These are phyloP conservation scores for Natrix natrix DNA, from an alignment of 2,797 vertebrate species.

Conservation along the genomic window DNA sequence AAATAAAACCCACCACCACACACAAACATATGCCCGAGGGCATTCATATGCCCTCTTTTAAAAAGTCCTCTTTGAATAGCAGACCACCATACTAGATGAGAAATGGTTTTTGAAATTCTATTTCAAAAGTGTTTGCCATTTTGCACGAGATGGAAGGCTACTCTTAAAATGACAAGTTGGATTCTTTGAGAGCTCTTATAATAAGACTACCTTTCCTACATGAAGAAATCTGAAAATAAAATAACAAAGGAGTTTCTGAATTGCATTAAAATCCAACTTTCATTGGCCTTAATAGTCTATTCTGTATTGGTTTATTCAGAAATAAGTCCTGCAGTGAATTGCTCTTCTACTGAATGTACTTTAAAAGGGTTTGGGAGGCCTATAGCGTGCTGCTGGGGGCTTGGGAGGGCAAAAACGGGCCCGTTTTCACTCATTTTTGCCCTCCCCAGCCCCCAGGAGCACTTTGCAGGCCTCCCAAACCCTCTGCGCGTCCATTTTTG, in stretches of 20 bases:
- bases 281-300: neutral
- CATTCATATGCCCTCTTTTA: neutral
- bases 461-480: no score
- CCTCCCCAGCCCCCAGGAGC: no score
- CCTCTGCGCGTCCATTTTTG: no score
- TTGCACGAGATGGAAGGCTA: neutral
- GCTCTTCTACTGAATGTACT: neutral
- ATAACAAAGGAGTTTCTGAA: neutral
- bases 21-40: neutral
- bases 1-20: neutral
- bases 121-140: neutral
- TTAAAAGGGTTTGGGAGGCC: neutral
- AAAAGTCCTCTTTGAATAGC: neutral
- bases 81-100: neutral
- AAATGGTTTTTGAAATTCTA: neutral
- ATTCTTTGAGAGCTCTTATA: neutral
- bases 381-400: no score
- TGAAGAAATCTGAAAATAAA: neutral
- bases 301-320: neutral
- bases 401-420: no score
- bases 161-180: neutral
- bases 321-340: neutral
- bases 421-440: no score
- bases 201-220: no score
- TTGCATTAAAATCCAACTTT: neutral